Base-by-base conservation (phyloP, 2,797 vertebrate genomes). In the Hydrocynus forskahlii region DNA sequence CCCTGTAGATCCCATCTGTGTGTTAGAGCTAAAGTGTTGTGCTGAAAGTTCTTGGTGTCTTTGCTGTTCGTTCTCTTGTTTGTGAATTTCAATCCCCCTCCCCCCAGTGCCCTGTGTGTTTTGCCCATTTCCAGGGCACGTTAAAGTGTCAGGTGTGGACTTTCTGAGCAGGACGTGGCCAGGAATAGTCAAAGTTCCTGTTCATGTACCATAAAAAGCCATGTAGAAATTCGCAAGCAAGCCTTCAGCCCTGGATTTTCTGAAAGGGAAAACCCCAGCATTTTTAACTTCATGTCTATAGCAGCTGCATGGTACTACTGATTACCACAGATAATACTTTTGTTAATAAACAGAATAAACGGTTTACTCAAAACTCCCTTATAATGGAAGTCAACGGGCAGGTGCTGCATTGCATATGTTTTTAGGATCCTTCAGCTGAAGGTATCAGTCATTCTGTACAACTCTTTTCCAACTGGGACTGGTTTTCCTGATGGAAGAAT, bases 21-120 rank as follows among this genome's bases (percentile, higher is more conserved):
- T 82, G 79, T 75, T 69, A 14, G 50, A 78, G 59, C 71, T 52
- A 8, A 40, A 40, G 54, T 71, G 67, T 79, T 40, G 54, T 78
- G 60, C 45, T 82, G 21, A 14, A 62, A 25, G 63, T 69, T 75
- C 13, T 78, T 68, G 40, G 35, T 23, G 29, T 76, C 75, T 55
- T 5, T 59, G 70, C 40, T 74, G 79, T 73, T 29, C 52, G 60
- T 66, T 76, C 57, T 52, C 29, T 19, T 13, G 63, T 57, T 63
- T 29, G 55, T 43, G 80, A 75, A 68, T 76, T 38, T 74, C 60
- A 52, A 29, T 43, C 29, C 14, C 23, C 7, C 21, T 70, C 16
- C 29, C 68, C 21, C 38, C 7, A 67, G 45, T 14, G 10, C 43
- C 45, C 43, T 70, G 14, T 45, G 19, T 1, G 21, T 29, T 29